Conservation (phyloP, 2,113 vertebrate genomes). For the Cromileptes altivelis region DNA sequence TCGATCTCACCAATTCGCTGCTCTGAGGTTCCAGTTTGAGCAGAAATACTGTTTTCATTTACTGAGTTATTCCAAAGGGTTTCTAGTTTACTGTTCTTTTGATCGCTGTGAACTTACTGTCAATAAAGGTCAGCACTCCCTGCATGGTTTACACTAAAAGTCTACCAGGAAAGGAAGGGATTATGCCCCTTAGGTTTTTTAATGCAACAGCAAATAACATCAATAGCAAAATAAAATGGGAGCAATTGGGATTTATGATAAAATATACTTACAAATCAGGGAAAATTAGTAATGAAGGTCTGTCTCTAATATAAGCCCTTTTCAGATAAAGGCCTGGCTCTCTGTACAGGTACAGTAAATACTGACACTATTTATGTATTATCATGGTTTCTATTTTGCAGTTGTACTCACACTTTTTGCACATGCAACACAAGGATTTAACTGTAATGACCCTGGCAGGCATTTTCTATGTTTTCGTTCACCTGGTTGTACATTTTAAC, state of each 20-base stretch:
- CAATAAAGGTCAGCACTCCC: neutral
- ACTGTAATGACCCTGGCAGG: no score
- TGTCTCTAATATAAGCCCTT: no score
- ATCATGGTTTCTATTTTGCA: no score
- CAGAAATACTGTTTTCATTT: neutral
- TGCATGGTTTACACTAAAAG: neutral
- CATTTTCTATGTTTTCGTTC: no score
- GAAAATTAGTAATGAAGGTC: neutral
- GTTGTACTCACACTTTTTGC: no score
- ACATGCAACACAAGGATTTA: no score
- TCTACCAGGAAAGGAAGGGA: neutral
- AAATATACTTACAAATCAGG: no score
- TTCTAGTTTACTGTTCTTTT: neutral
- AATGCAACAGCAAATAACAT: neutral
- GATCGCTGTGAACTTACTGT: neutral
- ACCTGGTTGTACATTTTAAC: no score
- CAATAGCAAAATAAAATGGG: neutral
- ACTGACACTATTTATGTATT: no score
- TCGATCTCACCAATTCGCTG: neutral
- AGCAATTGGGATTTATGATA: neutral
- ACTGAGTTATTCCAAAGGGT: neutral
- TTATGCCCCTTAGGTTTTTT: neutral
- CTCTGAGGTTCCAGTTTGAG: neutral
- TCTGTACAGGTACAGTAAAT: no score
- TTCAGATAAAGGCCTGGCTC: no score